Evolutionary conservation across 2,888 invertebrate species (phyloP).

Genomic region (Andrena chrysosceles): DNA sequence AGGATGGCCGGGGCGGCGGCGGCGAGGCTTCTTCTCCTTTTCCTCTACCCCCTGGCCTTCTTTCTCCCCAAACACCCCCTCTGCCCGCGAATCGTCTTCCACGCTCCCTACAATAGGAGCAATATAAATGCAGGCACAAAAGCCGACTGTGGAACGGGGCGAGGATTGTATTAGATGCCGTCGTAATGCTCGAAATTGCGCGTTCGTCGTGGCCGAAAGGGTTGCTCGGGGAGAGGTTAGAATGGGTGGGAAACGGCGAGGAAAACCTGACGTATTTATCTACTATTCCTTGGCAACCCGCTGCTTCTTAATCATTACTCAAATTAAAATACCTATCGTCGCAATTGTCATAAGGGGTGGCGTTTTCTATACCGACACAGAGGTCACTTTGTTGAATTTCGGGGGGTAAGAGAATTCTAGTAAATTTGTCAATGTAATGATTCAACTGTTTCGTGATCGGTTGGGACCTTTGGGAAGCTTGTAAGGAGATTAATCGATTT

Average conservation of each 20-base stretch:
- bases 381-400: too few species aligned
- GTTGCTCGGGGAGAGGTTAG: not conserved
- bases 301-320: too few species aligned
- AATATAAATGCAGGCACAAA: slow-evolving; percentile 66
- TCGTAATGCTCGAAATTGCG: slow-evolving; percentile 71
- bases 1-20: slow-evolving; percentile 19
- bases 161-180: slow-evolving; percentile 72
- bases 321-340: too few species aligned
- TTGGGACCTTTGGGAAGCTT: too few species aligned
- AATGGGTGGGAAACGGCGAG: not conserved
- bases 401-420: too few species aligned
- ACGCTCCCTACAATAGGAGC: slow-evolving; percentile 49
- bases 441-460: too few species aligned
- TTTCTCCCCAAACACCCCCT: not conserved
- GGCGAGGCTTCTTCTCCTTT: slow-evolving; percentile 24
- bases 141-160: slow-evolving; percentile 58
- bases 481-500: too few species aligned
- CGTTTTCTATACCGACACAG: too few species aligned
- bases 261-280: slow-evolving; percentile 21
- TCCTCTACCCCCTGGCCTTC: slow-evolving; percentile 10
- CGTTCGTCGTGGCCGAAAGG: slow-evolving; percentile 48
- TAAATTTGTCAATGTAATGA: too few species aligned
- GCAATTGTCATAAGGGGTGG: too few species aligned
- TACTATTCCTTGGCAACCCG: too few species aligned
- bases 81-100: slow-evolving; percentile 16